phyloP scores from a whole-genome alignment of 2,888 invertebrate species.

The Tuberolachnus salignus region DNA sequence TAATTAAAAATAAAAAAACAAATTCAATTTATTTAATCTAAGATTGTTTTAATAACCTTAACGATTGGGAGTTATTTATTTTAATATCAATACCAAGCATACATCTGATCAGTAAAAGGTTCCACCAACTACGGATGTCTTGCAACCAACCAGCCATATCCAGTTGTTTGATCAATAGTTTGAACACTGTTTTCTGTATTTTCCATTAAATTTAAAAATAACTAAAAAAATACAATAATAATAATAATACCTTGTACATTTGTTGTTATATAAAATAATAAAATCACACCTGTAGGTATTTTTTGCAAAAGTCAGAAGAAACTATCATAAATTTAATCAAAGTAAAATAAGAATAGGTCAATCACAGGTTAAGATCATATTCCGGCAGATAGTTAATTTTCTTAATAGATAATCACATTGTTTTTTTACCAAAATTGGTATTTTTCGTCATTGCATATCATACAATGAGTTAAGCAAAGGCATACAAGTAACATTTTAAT shows the following conservation, averaged over 20 bases:
- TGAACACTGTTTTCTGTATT: constrained; percentile 64
- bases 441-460: constrained; percentile 58
- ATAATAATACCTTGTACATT: neutral
- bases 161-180: constrained; percentile 83
- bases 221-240: constrained; percentile 5
- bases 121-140: constrained; percentile 92
- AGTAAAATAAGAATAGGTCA: neutral
- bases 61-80: neutral
- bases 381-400: neutral
- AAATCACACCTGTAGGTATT: constrained; percentile 32
- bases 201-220: constrained; percentile 36
- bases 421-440: constrained; percentile 57
- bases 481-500: constrained; percentile 64
- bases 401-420: too few relatives aligned
- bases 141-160: constrained; percentile 83
- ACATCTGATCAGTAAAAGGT: constrained; percentile 86
- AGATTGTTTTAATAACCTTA: too few relatives aligned
- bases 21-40: neutral
- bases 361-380: too few relatives aligned
- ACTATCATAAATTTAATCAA: constrained; percentile 24
- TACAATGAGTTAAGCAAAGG: constrained; percentile 60
- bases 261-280: neutral
- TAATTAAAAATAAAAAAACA: constrained; percentile 58
- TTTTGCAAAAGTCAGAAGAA: constrained; percentile 37
- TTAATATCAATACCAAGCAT: constrained; percentile 39